phyloP scores from a whole-genome alignment of 2,888 invertebrate species.

The Gandaritis pyraliata region DNA sequence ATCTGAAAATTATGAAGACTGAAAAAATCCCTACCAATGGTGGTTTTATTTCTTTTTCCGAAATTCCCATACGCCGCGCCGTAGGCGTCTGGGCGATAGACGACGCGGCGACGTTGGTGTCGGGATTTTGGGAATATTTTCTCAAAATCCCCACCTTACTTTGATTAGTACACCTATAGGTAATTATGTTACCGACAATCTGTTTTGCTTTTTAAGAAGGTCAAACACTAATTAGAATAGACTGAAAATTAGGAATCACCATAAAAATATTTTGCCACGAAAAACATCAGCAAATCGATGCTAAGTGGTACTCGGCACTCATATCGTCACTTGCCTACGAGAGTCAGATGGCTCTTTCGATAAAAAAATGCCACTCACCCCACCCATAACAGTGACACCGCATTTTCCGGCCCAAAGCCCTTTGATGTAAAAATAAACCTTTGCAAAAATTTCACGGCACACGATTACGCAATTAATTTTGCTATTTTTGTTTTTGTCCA shows the following conservation, averaged over 20 bases:
- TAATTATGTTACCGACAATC: no score
- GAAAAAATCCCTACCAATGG: no score
- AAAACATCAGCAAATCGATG: slow-evolving; percentile 39
- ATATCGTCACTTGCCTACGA: slow-evolving; percentile 20
- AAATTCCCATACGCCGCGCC: no score
- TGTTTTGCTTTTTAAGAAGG: no score
- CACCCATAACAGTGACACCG: slow-evolving; percentile 52
- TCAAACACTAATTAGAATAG: no score
- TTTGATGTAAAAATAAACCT: slow-evolving; percentile 67
- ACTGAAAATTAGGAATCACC: background rate
- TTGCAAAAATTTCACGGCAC: slow-evolving; percentile 67
- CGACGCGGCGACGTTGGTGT: no score
- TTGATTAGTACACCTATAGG: no score
- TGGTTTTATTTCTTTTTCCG: no score
- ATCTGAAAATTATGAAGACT: no score
- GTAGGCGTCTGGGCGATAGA: no score
- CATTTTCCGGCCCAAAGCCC: slow-evolving; percentile 51
- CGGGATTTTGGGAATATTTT: no score
- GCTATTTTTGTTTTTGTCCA: slow-evolving; percentile 81
- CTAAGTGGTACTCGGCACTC: slow-evolving; percentile 21
- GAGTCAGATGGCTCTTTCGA: slow-evolving; percentile 11
- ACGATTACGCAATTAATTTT: slow-evolving; percentile 80
- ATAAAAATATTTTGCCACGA: slow-evolving; percentile 13
- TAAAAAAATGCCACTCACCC: slow-evolving; percentile 47
- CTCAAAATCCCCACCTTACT: no score